These are phyloP conservation scores for Macquaria australasica DNA, from an alignment of 2,113 vertebrate species.

Conservation along the genomic window DNA sequence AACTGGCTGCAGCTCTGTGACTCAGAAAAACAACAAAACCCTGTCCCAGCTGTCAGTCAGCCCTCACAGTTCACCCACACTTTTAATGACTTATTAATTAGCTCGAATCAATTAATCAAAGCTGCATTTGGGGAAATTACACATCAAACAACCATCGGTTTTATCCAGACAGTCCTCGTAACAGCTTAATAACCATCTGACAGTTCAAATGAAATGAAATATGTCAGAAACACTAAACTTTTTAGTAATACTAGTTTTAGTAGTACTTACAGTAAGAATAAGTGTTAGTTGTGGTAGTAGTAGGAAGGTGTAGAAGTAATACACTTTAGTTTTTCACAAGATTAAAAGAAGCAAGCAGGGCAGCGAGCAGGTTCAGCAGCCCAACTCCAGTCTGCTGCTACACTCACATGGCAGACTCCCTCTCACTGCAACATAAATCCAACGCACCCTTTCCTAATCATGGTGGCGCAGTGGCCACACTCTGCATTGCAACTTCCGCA, in stretches of 20 bases:
- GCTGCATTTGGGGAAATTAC: not conserved
- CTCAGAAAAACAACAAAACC: conserved; percentile 15
- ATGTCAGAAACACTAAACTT: not conserved
- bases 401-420: too few species aligned
- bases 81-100: conserved; percentile 34
- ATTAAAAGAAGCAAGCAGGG: too few species aligned
- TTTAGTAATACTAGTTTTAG: not conserved
- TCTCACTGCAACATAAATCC: too few species aligned
- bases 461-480: too few species aligned
- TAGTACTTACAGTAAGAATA: not conserved
- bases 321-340: not conserved
- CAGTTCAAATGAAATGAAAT: not conserved
- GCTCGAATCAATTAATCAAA: conserved; percentile 36
- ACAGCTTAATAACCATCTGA: not conserved
- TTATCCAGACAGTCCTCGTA: not conserved
- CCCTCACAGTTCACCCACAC: conserved; percentile 19
- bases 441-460: too few species aligned
- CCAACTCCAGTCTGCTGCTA: too few species aligned
- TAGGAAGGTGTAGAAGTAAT: not conserved
- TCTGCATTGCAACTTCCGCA: too few species aligned
- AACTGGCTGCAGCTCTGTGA: not conserved
- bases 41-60: conserved; percentile 21
- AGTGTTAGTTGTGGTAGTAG: too few species aligned
- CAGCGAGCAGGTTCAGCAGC: too few species aligned
- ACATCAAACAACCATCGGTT: not conserved